Evolutionary conservation across 2,113 vertebrate species (phyloP).

Genomic region (Scartelaos histophorus): DNA sequence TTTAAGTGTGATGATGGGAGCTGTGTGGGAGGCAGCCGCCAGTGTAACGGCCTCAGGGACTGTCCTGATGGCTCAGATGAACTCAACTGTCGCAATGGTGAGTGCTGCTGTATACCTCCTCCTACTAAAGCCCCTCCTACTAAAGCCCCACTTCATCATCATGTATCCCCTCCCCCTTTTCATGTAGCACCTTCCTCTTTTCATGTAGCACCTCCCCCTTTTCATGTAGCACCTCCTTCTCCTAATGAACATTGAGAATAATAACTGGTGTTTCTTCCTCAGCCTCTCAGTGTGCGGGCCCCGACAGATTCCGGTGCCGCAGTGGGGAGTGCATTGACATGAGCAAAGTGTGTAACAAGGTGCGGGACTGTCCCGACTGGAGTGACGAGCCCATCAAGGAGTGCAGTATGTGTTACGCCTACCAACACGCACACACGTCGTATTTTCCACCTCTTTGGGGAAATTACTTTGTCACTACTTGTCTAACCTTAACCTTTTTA

Average conservation of each 20-base stretch:
- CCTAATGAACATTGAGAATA: no score
- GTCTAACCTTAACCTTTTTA: no score
- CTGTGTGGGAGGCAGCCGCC: constrained; percentile 88
- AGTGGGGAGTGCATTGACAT: constrained; percentile 95
- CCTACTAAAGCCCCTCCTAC: no score
- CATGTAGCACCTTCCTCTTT: no score
- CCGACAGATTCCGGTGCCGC: constrained; percentile 93
- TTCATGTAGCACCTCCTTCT: no score
- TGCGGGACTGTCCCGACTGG: constrained; percentile 93
- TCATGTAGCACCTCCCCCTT: no score
- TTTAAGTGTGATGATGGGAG: constrained; percentile 93
- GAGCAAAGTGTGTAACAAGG: constrained; percentile 92
- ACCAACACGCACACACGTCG: neutral
- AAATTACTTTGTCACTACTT: no score
- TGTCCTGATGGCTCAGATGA: constrained; percentile 93
- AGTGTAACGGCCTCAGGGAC: constrained; percentile 90
- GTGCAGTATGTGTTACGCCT: constrained; percentile 85
- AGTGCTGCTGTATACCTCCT: constrained; percentile 10
- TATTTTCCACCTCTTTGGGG: neutral
- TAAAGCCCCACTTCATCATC: no score
- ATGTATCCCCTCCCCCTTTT: no score
- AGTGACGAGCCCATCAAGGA: constrained; percentile 96
- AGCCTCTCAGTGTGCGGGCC: constrained; percentile 91
- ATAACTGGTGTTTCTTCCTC: neutral
- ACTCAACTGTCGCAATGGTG: constrained; percentile 87